Percentiles rank a stretch among this genome's conserved stretches.
These are phyloP conservation scores for Holothuria scabra DNA, from an alignment of 53 echinoderm and acorn worm genomes.

Conservation along the genomic window DNA sequence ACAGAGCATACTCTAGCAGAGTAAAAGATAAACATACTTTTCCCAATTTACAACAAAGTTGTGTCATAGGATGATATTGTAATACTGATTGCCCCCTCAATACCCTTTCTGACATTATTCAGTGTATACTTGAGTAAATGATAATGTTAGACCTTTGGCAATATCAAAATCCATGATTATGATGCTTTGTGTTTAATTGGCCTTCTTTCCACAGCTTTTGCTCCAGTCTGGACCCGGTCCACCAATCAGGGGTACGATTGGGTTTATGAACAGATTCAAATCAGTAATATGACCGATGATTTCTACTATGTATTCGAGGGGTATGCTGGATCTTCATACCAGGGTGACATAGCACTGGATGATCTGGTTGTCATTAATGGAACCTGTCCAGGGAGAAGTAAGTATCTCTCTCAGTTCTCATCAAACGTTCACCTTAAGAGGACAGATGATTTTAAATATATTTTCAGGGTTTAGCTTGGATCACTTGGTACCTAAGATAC, in stretches of 20 bases:
- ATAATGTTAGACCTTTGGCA: too few species aligned
- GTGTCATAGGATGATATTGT: too few species aligned
- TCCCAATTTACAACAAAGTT: too few species aligned
- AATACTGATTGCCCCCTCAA: too few species aligned
- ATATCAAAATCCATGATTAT: too few species aligned
- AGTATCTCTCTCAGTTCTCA: neutral
- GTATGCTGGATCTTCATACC: constrained; percentile 51
- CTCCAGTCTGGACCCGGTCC: constrained; percentile 60
- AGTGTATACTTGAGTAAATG: too few species aligned
- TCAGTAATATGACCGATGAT: constrained; percentile 54
- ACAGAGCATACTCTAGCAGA: too few species aligned
- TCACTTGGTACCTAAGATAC: too few species aligned
- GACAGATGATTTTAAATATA: too few species aligned
- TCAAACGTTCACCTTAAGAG: too few species aligned
- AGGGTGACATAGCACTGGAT: constrained; percentile 88
- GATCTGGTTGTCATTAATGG: constrained; percentile 75
- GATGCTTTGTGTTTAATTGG: neutral
- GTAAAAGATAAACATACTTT: too few species aligned
- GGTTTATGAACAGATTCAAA: constrained; percentile 81
- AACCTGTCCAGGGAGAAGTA: constrained; percentile 63
- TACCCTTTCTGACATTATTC: too few species aligned
- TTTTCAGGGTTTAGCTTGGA: neutral
- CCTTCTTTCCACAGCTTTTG: constrained; percentile 20
- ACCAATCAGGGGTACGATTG: constrained; percentile 72
- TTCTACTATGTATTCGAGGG: constrained; percentile 86